Conservation (phyloP, 2,113 vertebrate species). For the Eulemur rufifrons region DNA sequence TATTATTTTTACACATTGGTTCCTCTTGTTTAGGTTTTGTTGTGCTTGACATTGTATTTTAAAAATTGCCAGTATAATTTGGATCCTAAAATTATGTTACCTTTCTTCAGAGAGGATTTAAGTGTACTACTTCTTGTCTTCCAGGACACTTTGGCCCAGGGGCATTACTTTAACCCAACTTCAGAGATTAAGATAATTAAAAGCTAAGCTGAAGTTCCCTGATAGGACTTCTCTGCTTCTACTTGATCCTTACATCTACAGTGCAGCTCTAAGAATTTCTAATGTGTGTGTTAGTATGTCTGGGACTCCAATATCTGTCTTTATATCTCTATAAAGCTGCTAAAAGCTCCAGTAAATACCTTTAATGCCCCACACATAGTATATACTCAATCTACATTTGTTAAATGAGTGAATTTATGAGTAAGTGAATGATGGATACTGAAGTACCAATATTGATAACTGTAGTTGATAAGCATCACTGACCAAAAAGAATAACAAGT, state of each 20-base stretch:
- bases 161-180: neutral
- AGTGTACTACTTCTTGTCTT: neutral
- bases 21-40: neutral
- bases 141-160: neutral
- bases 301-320: neutral
- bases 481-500: neutral
- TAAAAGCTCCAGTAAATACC: neutral
- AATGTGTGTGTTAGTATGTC: neutral
- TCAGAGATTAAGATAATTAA: constrained; percentile 11
- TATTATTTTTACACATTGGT: neutral
- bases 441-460: neutral
- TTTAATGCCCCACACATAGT: neutral
- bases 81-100: neutral
- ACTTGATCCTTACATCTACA: neutral
- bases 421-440: neutral
- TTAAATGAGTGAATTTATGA: neutral
- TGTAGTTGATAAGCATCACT: neutral
- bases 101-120: neutral
- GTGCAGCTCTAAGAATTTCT: neutral
- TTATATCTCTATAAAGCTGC: neutral
- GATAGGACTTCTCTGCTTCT: neutral
- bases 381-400: neutral
- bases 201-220: neutral
- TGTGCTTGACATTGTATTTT: neutral
- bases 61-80: neutral